Evolutionary conservation across 1,140 invertebrate genomes (phyloP), one percentile per base, ranked within the genome.

Genomic region (Pseudobourletiella spinata): DNA sequence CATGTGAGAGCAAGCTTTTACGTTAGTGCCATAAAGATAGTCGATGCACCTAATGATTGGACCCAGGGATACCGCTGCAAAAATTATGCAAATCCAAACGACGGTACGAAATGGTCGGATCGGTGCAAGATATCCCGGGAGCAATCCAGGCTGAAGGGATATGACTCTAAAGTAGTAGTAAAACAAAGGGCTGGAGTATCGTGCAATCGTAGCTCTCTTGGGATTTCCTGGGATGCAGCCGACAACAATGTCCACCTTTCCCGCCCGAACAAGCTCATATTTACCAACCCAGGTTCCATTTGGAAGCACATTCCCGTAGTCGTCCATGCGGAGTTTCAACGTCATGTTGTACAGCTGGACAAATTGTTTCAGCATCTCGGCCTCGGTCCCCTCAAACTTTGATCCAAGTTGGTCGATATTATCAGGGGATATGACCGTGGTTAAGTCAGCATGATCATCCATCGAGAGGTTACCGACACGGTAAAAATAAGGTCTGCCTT

Each of bases 281-380:
- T 54, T 61, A 20, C 59, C 59, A n/a, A 18, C 26, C 59, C 59
- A 61, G 16, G 30, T 42, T 4, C 50, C 48, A 29, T 55, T 61
- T 1, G 35, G 3, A 8, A 42, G 24, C 30, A 54, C 25, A 0
- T 20, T 43, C 30, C 59, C 35, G 44, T 22, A 44, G 18, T 8
- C 30, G 28, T 14, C 11, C 29, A 1, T n/a, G 1, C 1, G 30
- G 28, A n/a, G 51, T 26, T 42, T 26, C 30, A 61, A 55, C 11
- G 20, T 25, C 1, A 61, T 35, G 3, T 46, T 39, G 24, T 61
- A 61, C 3, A 18, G 1, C 32, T 43, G 15, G 25, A 61, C 50
- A 6, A 61, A 14, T 3, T 18, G 15, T 25, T 20, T 25, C 15
- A 61, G 16, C 2, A 61, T 4, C 25, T 61, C n/a, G 0, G 22